These are phyloP conservation scores for Caenorhabditis brenneri DNA, from an alignment of 1,140 invertebrate genomes.

Conservation along the genomic window DNA sequence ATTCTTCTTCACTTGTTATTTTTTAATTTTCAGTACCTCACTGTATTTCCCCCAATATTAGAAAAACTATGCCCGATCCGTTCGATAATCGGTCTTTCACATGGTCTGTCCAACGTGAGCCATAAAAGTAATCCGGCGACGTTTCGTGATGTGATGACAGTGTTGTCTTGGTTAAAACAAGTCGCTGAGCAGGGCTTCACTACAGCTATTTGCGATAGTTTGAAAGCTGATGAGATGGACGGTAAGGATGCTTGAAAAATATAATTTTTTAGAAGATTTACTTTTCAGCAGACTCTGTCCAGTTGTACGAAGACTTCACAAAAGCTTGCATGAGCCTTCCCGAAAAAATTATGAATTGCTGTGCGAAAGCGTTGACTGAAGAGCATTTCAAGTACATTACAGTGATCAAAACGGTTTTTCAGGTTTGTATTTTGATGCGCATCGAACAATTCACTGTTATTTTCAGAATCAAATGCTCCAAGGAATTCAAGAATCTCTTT, in stretches of 20 bases:
- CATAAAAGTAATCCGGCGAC: background rate
- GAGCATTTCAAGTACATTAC: background rate
- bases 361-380: background rate
- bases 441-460: too few species aligned
- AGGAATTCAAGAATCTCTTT: too few species aligned
- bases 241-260: background rate
- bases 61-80: background rate
- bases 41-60: background rate
- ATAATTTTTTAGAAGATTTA: background rate
- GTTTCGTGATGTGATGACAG: constrained; percentile 15
- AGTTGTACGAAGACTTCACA: background rate
- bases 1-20: background rate
- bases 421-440: too few species aligned
- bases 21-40: background rate
- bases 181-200: background rate
- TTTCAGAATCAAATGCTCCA: too few species aligned
- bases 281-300: background rate
- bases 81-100: background rate
- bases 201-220: background rate
- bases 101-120: background rate
- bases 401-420: background rate
- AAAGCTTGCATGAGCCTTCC: background rate
- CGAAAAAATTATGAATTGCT: constrained; percentile 7
- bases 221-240: background rate
- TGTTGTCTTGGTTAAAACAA: background rate